These are phyloP conservation scores for Myiopsitta monachus DNA, from an alignment of 2,113 vertebrate genomes.

Conservation along the genomic window DNA sequence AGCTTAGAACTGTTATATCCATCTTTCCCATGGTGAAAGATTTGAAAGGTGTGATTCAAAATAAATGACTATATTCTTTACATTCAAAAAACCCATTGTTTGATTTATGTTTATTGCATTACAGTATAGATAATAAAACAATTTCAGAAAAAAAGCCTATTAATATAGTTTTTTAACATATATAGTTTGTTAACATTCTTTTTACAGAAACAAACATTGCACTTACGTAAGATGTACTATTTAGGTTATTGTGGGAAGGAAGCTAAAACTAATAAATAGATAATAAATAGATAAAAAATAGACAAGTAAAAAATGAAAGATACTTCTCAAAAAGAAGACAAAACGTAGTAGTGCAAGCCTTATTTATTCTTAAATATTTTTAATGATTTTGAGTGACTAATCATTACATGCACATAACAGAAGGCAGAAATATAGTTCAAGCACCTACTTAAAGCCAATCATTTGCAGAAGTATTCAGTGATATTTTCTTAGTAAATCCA, in stretches of 20 bases:
- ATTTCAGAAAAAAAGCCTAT: slow-evolving; percentile 73
- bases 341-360: background rate
- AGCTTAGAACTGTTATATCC: background rate
- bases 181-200: slow-evolving; percentile 54
- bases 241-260: slow-evolving; percentile 10
- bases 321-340: background rate
- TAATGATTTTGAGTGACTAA: background rate
- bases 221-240: slow-evolving; percentile 51
- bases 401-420: background rate
- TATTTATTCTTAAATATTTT: background rate
- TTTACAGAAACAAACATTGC: slow-evolving; percentile 58
- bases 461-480: background rate
- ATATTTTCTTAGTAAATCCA: background rate
- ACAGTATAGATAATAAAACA: slow-evolving; percentile 74
- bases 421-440: background rate
- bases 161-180: slow-evolving; percentile 66
- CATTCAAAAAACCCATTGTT: slow-evolving; percentile 78
- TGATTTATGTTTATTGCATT: slow-evolving; percentile 77
- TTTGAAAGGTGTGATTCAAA: slow-evolving; percentile 76
- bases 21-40: slow-evolving; percentile 40
- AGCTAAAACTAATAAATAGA: background rate
- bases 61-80: slow-evolving; percentile 77
- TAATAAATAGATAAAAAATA: background rate
- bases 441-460: background rate
- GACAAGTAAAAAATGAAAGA: background rate